Evolutionary conservation across 2,113 vertebrate genomes (phyloP).

Genomic region (Mormoops blainvillei): DNA sequence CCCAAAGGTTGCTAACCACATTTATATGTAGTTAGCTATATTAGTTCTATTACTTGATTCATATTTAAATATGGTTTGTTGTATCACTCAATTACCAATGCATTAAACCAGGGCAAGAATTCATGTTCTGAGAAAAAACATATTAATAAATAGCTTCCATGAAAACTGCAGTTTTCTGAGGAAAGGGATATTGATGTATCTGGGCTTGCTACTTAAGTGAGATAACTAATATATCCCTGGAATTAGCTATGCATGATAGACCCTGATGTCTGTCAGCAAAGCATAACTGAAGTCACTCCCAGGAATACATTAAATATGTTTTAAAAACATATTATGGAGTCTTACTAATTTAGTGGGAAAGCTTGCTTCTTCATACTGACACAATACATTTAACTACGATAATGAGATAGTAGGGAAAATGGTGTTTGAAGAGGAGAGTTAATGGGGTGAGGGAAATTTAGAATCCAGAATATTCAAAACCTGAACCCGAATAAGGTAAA

Average conservation of each 20-base stretch:
- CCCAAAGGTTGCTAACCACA: background rate
- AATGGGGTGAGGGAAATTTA: background rate
- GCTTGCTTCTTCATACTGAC: slow-evolving; percentile 64
- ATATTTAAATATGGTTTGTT: background rate
- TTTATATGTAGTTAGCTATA: background rate
- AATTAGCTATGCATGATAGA: slow-evolving; percentile 70
- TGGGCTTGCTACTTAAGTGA: slow-evolving; percentile 62
- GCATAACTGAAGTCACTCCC: slow-evolving; percentile 61
- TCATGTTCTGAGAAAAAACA: background rate
- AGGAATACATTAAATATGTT: slow-evolving; percentile 64
- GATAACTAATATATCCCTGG: slow-evolving; percentile 75
- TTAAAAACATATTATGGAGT: slow-evolving; percentile 59
- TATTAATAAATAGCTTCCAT: slow-evolving; percentile 54
- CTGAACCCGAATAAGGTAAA: background rate
- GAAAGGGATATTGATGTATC: slow-evolving; percentile 63
- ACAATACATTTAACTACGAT: slow-evolving; percentile 67
- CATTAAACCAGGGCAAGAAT: slow-evolving; percentile 24
- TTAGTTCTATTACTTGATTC: background rate
- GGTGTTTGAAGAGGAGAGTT: background rate
- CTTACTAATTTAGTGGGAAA: slow-evolving; percentile 68
- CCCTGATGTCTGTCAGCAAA: slow-evolving; percentile 71
- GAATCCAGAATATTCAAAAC: background rate
- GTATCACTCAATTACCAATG: background rate
- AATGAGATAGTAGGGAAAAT: slow-evolving; percentile 61
- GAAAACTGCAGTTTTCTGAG: slow-evolving; percentile 51